Conservation (phyloP, 2,797 vertebrate species). For the Hoplostethus atlanticus region DNA sequence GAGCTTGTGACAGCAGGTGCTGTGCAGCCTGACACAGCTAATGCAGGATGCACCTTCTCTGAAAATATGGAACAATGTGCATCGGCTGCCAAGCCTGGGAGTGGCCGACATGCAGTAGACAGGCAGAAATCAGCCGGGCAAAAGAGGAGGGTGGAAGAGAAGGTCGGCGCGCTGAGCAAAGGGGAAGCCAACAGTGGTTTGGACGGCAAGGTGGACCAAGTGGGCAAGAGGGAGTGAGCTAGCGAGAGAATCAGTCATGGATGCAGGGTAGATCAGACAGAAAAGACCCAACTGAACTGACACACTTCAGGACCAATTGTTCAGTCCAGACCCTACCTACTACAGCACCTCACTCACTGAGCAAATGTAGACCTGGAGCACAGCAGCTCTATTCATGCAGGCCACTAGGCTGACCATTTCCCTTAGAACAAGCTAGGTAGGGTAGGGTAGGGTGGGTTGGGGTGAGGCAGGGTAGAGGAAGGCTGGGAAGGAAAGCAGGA, state of each 20-base stretch:
- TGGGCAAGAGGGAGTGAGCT: conserved; percentile 47
- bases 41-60: conserved; percentile 78
- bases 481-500: neutral
- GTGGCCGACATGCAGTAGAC: conserved; percentile 80
- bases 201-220: conserved; percentile 31
- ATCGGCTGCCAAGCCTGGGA: conserved; percentile 74
- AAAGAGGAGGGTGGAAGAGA: conserved; percentile 28
- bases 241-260: conserved; percentile 52
- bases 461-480: conserved; percentile 31
- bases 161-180: conserved; percentile 50
- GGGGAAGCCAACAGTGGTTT: conserved; percentile 39
- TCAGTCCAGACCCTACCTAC: conserved; percentile 63
- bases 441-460: conserved; percentile 17
- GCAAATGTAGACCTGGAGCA: conserved; percentile 60
- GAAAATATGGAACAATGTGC: conserved; percentile 65
- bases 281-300: conserved; percentile 52
- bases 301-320: conserved; percentile 46
- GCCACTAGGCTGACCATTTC: conserved; percentile 57
- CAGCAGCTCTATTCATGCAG: conserved; percentile 74
- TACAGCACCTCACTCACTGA: conserved; percentile 66
- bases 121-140: conserved; percentile 67
- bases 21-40: conserved; percentile 61
- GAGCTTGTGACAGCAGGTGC: conserved; percentile 43
- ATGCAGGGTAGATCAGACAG: conserved; percentile 61
- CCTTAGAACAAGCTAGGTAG: conserved; percentile 62